phyloP scores from a whole-genome alignment of 2,113 vertebrate species.

The Tragulus kanchil region DNA sequence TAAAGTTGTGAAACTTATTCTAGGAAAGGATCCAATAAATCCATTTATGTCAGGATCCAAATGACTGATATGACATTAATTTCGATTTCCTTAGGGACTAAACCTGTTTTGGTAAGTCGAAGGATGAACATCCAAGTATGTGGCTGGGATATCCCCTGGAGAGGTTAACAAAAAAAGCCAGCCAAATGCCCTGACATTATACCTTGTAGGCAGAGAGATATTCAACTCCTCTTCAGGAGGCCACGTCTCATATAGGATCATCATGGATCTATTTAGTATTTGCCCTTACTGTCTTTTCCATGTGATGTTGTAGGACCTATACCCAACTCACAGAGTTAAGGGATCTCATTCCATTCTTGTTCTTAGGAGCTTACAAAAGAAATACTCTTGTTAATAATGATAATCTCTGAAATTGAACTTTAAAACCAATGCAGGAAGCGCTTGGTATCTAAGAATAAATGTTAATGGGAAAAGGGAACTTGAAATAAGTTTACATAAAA shows the following conservation, averaged over 20 bases:
- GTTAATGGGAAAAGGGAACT: background rate
- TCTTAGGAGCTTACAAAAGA: constrained; percentile 3
- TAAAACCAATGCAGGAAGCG: background rate
- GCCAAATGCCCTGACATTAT: background rate
- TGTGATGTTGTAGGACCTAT: background rate
- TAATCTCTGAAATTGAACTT: background rate
- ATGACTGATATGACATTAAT: background rate
- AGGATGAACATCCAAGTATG: background rate
- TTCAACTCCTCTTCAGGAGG: background rate
- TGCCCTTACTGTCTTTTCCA: background rate
- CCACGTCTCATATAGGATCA: background rate
- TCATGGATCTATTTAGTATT: background rate
- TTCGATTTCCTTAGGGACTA: background rate
- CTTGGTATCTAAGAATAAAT: constrained; percentile 16
- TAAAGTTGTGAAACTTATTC: constrained; percentile 11
- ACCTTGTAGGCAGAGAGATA: background rate
- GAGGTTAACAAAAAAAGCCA: background rate
- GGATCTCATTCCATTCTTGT: constrained; percentile 18
- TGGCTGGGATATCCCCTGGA: background rate
- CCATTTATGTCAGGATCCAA: background rate
- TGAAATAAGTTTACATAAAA: constrained; percentile 14
- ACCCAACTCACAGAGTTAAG: background rate
- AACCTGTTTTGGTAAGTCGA: background rate
- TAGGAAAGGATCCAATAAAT: constrained; percentile 18
- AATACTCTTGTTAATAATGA: background rate